These are phyloP conservation scores for Rhinoraja longicauda DNA, from an alignment of 2,797 vertebrate species.

Conservation along the genomic window DNA sequence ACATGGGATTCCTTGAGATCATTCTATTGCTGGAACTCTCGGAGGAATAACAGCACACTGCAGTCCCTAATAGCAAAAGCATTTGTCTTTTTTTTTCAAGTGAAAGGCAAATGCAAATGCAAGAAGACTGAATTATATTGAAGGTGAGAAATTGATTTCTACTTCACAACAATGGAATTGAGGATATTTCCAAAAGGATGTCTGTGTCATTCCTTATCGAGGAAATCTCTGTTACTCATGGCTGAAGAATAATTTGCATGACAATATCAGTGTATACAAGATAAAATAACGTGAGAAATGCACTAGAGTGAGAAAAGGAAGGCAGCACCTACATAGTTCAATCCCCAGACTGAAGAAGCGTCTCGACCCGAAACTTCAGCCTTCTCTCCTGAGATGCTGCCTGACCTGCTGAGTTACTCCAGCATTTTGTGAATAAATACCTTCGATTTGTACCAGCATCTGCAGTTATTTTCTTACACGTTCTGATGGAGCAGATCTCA, in stretches of 20 bases:
- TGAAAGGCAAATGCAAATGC: background rate
- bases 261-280: background rate
- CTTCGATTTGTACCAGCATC: no score
- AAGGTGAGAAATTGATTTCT: background rate
- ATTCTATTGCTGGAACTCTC: background rate
- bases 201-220: background rate
- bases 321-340: background rate
- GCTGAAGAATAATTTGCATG: background rate
- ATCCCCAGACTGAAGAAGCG: background rate
- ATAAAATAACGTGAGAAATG: background rate
- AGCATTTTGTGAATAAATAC: no score
- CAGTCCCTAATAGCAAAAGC: background rate
- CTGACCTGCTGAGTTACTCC: no score
- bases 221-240: background rate
- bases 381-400: no score
- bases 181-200: background rate
- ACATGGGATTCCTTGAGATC: slow-evolving; percentile 3
- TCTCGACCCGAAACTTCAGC: no score
- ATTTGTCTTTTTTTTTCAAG: background rate
- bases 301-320: background rate
- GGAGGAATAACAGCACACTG: background rate
- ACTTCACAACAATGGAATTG: background rate
- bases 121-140: background rate
- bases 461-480: no score
- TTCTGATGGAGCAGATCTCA: background rate